Percentiles rank a stretch among this genome's conserved stretches.
Conservation (phyloP, 2,888 invertebrate genomes). For the Drosophila putrida region DNA sequence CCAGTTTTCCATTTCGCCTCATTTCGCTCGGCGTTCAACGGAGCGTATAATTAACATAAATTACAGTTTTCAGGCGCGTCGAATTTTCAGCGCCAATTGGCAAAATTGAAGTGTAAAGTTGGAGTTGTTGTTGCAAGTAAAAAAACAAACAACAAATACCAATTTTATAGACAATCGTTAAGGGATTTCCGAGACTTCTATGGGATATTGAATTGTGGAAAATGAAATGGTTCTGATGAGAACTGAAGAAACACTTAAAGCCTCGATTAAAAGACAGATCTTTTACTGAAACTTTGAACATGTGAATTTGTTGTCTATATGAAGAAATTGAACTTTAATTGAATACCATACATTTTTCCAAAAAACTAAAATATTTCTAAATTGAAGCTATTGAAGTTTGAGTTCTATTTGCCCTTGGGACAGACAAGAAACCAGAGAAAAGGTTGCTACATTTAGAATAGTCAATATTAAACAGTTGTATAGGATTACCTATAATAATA, state of each 20-base stretch:
- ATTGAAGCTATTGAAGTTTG: no score
- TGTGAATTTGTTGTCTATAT: no score
- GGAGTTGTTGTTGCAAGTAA: constrained; percentile 3
- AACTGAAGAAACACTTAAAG: not conserved
- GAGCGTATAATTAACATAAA: constrained; percentile 71
- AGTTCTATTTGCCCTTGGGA: no score
- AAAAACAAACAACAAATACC: constrained; percentile 15
- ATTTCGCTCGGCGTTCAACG: constrained; percentile 53
- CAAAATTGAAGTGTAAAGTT: constrained; percentile 25
- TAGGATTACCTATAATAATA: not conserved
- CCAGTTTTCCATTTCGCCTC: constrained; percentile 24
- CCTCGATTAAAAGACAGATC: not conserved
- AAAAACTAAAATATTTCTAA: no score
- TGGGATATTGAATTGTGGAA: not conserved
- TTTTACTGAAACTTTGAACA: no score
- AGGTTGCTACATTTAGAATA: not conserved
- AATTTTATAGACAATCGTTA: constrained; percentile 5
- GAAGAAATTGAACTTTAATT: no score
- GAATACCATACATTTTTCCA: no score
- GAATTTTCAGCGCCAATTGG: constrained; percentile 34
- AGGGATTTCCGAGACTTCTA: not conserved
- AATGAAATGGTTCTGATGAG: not conserved
- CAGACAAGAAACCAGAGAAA: no score
- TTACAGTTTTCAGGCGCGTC: constrained; percentile 46
- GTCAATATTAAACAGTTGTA: not conserved